phyloP scores from a whole-genome alignment of 2,113 vertebrate species.

The Neopipo cinnamomea region DNA sequence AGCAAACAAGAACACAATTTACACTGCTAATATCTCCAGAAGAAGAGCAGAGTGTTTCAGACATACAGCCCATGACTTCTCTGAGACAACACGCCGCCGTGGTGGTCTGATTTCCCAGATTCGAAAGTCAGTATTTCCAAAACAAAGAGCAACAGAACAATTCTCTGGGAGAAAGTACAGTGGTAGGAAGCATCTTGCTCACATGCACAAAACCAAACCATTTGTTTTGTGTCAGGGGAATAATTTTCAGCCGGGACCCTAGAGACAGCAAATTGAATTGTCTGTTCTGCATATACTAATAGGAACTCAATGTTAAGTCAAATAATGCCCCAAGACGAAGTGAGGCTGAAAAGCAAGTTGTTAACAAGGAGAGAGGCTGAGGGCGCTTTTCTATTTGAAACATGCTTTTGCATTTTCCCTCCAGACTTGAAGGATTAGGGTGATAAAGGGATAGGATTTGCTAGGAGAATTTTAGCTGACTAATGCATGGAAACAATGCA shows the following conservation, averaged over 20 bases:
- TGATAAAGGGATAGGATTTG: slow-evolving; percentile 44
- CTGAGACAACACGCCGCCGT: accelerated
- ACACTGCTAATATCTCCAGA: not conserved
- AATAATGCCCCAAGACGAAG: not conserved
- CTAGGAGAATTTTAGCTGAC: not conserved
- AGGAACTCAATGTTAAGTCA: not conserved
- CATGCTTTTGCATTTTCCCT: not conserved
- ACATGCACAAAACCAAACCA: not conserved
- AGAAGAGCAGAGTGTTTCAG: not conserved
- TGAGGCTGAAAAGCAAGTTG: slow-evolving; percentile 6
- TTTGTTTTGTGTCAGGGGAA: not conserved
- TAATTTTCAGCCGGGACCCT: not conserved
- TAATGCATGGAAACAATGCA: not conserved
- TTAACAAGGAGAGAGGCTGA: not conserved
- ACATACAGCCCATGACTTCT: not conserved
- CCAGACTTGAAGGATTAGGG: slow-evolving; percentile 19
- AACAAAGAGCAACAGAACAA: not conserved
- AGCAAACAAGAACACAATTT: not conserved
- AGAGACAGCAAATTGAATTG: slow-evolving; percentile 3
- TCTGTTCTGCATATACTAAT: not conserved
- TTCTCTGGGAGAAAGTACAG: not conserved
- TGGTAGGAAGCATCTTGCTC: not conserved
- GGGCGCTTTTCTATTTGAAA: not conserved
- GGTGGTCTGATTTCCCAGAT: not conserved
- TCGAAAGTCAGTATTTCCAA: not conserved